Evolutionary conservation across 2,797 vertebrate genomes (phyloP), one percentile per base, ranked within the genome.

Genomic region (Clarias fuscus): DNA sequence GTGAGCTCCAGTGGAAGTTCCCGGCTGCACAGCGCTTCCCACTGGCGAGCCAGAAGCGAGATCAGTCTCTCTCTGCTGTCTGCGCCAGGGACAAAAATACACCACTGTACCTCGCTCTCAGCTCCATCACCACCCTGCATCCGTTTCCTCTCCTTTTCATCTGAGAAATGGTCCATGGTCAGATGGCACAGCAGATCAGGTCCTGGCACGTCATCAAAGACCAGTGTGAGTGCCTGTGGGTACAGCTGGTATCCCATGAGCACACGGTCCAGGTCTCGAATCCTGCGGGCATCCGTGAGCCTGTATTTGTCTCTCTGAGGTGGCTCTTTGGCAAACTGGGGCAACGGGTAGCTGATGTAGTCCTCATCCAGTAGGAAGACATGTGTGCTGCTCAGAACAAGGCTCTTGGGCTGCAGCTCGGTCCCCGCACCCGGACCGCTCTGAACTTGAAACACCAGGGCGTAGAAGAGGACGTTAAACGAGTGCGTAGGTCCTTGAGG

Each of bases 171-270:
- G 93, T 99, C 97, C 93, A 98, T 95, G 86, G 97, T 97, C 90
- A 99, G 95, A 40, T 92, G 97, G 89, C 97, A 97, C 93, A 99
- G 96, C 86, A 99, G 94, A 90, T 99, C 98, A 0, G 97, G 97
- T 33, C 97, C 96, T 0, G 97, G 97, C 81, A 98, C 93, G 24
- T 99, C 98, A 17, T 99, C 98, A 37, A 99, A 99, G 56, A 99
- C 97, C 84, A 99, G 94, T 0, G 96, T 97, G 65, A 97, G 95
- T n/a, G 96, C 96, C 91, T 99, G 98, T 0, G 98, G 98, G 89
- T 98, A 99, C 0, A 96, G 96, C 93, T 99, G 98, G 92, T 99
- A 99, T 10, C 98, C 98, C 95, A 99, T 96, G 82, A 99, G 95
- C 3, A 99, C 97, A 0, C 98, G 95, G 73, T 99, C 98, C 92